phyloP scores from a whole-genome alignment of 37 sponge, comb jelly and placozoan genomes.

The Corticium candelabrum region DNA sequence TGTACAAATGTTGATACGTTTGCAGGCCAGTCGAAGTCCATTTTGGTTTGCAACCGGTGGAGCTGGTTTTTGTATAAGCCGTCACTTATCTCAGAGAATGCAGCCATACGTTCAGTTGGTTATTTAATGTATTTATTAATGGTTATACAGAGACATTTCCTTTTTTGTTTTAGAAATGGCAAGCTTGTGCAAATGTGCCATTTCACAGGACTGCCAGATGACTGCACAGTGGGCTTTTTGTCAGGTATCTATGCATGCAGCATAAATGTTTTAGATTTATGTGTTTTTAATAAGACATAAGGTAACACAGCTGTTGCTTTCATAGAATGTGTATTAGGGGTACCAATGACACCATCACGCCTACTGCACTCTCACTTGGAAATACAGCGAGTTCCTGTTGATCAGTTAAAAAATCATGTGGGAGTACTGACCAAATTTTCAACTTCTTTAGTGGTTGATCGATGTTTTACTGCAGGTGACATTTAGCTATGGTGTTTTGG shows the following conservation, averaged over 20 bases:
- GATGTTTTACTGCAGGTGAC: not conserved
- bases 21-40: not conserved
- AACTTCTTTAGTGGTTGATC: not conserved
- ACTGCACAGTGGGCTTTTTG: not conserved
- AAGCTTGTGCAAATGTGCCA: not conserved
- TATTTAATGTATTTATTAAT: not conserved
- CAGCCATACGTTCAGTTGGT: not conserved
- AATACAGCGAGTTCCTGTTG: not conserved
- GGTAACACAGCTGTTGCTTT: too few species aligned
- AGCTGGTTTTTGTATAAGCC: not conserved
- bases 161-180: constrained; percentile 1
- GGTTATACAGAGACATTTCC: too few species aligned
- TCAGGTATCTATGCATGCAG: not conserved
- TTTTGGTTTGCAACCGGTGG: constrained; percentile 2
- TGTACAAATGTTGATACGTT: not conserved
- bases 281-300: too few species aligned
- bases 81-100: not conserved
- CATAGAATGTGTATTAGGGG: not conserved
- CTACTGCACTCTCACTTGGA: not conserved
- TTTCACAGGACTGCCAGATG: not conserved
- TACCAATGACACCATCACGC: not conserved
- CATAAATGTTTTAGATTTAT: not conserved
- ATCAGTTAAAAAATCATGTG: not conserved
- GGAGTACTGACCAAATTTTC: not conserved
- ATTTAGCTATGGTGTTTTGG: not conserved